A percentile compares a stretch with the other conserved stretches of the same genome.
phyloP scores from a whole-genome alignment of 2,888 invertebrate species.

The Cataglyphis livida region DNA sequence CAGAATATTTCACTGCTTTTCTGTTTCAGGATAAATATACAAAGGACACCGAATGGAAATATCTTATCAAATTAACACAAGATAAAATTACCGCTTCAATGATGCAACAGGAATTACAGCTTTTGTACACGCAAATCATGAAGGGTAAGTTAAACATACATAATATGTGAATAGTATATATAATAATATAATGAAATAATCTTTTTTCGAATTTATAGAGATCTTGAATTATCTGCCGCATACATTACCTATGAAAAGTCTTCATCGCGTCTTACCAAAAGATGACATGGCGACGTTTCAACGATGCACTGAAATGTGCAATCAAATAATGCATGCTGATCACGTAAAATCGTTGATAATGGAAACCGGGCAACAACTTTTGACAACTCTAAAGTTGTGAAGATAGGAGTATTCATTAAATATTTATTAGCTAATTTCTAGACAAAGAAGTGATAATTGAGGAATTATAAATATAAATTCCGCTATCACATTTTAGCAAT shows the following conservation, averaged over 20 bases:
- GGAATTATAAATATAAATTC: conserved; percentile 41
- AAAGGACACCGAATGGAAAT: conserved; percentile 84
- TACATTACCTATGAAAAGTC: conserved; percentile 81
- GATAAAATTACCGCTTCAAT: conserved; percentile 78
- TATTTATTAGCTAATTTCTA: conserved; percentile 48
- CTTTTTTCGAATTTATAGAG: conserved; percentile 76
- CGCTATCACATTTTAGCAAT: conserved; percentile 39
- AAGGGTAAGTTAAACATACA: conserved; percentile 77
- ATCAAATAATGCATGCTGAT: conserved; percentile 84
- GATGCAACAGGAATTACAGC: conserved; percentile 73
- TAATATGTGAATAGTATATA: not conserved
- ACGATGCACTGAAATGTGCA: conserved; percentile 83
- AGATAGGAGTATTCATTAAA: conserved; percentile 18
- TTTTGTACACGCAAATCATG: conserved; percentile 80
- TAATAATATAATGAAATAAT: conserved; percentile 34
- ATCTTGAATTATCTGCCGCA: conserved; percentile 83
- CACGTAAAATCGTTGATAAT: conserved; percentile 85
- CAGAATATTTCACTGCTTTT: not conserved
- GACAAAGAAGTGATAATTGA: conserved; percentile 31
- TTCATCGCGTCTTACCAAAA: conserved; percentile 83
- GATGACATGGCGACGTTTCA: conserved; percentile 82
- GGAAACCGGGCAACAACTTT: conserved; percentile 84
- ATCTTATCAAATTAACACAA: conserved; percentile 81
- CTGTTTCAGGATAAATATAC: conserved; percentile 81
- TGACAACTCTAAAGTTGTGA: conserved; percentile 81